phyloP scores from a whole-genome alignment of 2,113 vertebrate species.

The Triplophysa rosa region DNA sequence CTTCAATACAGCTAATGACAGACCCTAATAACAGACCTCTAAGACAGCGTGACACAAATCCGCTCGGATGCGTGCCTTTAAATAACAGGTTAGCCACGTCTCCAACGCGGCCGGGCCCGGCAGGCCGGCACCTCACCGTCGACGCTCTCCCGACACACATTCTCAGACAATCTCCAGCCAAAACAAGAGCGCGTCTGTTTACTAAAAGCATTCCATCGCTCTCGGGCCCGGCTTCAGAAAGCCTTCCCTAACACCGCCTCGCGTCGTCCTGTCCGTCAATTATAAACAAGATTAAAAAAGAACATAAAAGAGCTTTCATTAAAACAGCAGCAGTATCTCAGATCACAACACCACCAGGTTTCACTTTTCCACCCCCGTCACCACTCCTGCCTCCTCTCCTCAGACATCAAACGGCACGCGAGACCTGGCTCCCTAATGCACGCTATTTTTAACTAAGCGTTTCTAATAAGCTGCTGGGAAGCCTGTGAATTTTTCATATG shows the following conservation, averaged over 20 bases:
- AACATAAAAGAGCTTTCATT: conserved; percentile 64
- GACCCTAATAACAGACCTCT: conserved; percentile 63
- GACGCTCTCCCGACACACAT: conserved; percentile 54
- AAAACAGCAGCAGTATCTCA: conserved; percentile 63
- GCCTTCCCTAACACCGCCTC: conserved; percentile 40
- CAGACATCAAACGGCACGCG: conserved; percentile 80
- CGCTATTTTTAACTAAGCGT: conserved; percentile 80
- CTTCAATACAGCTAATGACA: conserved; percentile 72
- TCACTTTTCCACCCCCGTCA: conserved; percentile 43
- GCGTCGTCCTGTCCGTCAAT: conserved; percentile 60
- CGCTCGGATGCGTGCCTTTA: conserved; percentile 59
- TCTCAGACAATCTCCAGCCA: conserved; percentile 61
- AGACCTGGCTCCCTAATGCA: conserved; percentile 74
- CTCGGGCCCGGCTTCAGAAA: conserved; percentile 47
- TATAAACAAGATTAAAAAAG: conserved; percentile 42
- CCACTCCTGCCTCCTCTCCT: conserved; percentile 58
- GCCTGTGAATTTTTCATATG: conserved; percentile 80
- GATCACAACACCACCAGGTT: conserved; percentile 69
- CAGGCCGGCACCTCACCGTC: conserved; percentile 48
- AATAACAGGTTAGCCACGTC: conserved; percentile 69
- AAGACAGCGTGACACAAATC: conserved; percentile 60
- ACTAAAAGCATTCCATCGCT: conserved; percentile 56
- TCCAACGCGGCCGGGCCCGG: conserved; percentile 47
- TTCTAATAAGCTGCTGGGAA: conserved; percentile 81
- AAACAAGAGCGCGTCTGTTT: conserved; percentile 65